phyloP scores from a whole-genome alignment of 2,888 invertebrate species.

The Coleophora flavipennella region DNA sequence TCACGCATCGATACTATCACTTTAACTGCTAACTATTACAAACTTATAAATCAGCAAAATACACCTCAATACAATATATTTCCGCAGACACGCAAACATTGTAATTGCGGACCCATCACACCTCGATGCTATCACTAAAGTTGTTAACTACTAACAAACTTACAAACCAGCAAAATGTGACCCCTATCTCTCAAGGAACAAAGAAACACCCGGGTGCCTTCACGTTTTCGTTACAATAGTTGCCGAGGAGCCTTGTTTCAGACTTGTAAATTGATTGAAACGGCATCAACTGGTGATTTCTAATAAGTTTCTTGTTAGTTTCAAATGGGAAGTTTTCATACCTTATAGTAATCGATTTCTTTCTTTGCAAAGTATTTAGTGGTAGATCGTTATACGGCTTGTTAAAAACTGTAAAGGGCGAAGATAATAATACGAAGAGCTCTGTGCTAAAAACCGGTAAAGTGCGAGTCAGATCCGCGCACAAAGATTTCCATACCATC shows the following conservation, averaged over 20 bases:
- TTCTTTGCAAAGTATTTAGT: conserved; percentile 34
- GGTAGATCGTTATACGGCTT: conserved; percentile 25
- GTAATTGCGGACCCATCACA: conserved; percentile 40
- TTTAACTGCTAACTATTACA: too few relatives aligned
- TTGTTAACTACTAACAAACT: conserved; percentile 5
- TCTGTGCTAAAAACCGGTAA: too few relatives aligned
- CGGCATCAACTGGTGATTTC: conserved; percentile 59
- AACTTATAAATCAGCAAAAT: too few relatives aligned
- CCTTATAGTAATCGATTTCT: conserved; percentile 48
- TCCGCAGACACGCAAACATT: conserved; percentile 24
- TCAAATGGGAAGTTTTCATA: conserved; percentile 39
- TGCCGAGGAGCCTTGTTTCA: conserved; percentile 44
- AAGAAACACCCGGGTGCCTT: conserved; percentile 5
- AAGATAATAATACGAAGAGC: not conserved
- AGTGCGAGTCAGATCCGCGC: too few relatives aligned
- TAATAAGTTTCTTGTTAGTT: conserved; percentile 65
- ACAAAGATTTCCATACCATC: too few relatives aligned
- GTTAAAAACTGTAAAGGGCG: not conserved
- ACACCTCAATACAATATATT: too few relatives aligned
- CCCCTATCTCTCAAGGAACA: conserved; percentile 12
- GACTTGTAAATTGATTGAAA: conserved; percentile 63
- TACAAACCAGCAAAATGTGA: conserved; percentile 9
- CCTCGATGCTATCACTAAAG: conserved; percentile 32
- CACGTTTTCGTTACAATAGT: conserved; percentile 26
- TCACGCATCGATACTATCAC: too few relatives aligned